Percentiles rank a stretch among this genome's conserved stretches.
phyloP scores from a whole-genome alignment of 2,888 invertebrate genomes.

The Trichacis sp. region DNA sequence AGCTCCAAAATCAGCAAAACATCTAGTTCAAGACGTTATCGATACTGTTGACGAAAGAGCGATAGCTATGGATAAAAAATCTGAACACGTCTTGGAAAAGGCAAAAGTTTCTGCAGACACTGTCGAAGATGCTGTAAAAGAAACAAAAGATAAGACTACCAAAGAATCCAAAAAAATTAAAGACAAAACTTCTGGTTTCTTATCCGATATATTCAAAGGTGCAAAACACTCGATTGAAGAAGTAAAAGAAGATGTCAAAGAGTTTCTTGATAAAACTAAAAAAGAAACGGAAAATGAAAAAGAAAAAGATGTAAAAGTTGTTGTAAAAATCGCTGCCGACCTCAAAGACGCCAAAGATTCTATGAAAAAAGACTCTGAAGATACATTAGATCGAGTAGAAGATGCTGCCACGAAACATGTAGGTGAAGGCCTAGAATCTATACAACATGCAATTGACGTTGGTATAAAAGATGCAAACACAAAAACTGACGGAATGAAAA shows the following conservation, averaged over 20 bases:
- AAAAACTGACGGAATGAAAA: too few relatives aligned
- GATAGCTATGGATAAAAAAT: too few relatives aligned
- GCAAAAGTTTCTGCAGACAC: neutral
- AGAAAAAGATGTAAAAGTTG: slow-evolving; percentile 14
- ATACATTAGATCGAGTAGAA: too few relatives aligned
- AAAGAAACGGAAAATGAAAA: slow-evolving; percentile 22
- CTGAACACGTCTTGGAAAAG: neutral
- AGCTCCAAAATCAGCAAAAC: too few relatives aligned
- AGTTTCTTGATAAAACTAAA: slow-evolving; percentile 43
- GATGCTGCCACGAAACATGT: too few relatives aligned
- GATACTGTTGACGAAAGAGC: too few relatives aligned
- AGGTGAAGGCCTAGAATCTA: too few relatives aligned
- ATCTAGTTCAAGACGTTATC: too few relatives aligned
- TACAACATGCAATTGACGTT: too few relatives aligned
- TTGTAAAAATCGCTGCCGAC: slow-evolving; percentile 37
- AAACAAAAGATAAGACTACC: slow-evolving; percentile 6
- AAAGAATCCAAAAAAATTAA: slow-evolving; percentile 35
- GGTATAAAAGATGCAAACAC: too few relatives aligned
- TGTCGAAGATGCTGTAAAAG: neutral
- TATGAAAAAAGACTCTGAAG: slow-evolving; percentile 13
- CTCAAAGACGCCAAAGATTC: slow-evolving; percentile 31
- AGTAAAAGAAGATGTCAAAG: slow-evolving; percentile 38
- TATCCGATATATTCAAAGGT: slow-evolving; percentile 23
- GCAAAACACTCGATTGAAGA: slow-evolving; percentile 30
- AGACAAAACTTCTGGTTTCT: slow-evolving; percentile 33